Evolutionary conservation across 2,888 invertebrate species (phyloP), one percentile per base, ranked within the genome.

Genomic region (Scaptomyza flava): DNA sequence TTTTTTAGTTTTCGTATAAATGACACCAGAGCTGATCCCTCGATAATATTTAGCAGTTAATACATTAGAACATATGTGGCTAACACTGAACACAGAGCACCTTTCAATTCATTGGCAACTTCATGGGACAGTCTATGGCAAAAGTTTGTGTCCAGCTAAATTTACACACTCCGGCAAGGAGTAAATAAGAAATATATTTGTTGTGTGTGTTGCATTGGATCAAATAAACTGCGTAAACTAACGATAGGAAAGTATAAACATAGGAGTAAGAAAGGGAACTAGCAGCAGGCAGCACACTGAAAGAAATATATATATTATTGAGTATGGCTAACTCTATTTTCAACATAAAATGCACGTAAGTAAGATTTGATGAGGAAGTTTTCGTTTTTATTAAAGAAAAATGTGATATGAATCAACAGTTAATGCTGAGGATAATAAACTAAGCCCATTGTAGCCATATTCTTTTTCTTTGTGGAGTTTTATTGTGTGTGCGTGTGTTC

Each of bases 31-130:
- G 17, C 27, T 12, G 31, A 43, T 68, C 43, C 56, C 20, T 20
- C 11, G 34, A 48, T 51, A 51, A 51, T 68, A 66, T 50, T 50
- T 67, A 68, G 20, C 48, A 66, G 69, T 58, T 67, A 68, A 68
- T 58, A 33, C 38, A 33, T 46, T 68, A 23, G 8, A 59, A 58
- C 66, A 67, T 68, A 51, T 67, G 53, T 50, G 61, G 48, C n/a
- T 48, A 52, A 54, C 34, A 14, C 14, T 11, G 9, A 14, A 38
- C 38, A 38, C 14, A 43, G 41, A 71, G 68, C 68, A 77, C 84
- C 82, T 86, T 77, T 86, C 89, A 86, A 88, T 82, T 88, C 89
- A 88, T 88, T 88, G 77, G 54, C 47, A 80, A 83, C 51, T 82
- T 82, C 88, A 86, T 83, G 54, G 51, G 50, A 65, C 64, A 77